Evolutionary conservation across 2,113 vertebrate species (phyloP).

Genomic region (Ophthalmolycus amberensis): DNA sequence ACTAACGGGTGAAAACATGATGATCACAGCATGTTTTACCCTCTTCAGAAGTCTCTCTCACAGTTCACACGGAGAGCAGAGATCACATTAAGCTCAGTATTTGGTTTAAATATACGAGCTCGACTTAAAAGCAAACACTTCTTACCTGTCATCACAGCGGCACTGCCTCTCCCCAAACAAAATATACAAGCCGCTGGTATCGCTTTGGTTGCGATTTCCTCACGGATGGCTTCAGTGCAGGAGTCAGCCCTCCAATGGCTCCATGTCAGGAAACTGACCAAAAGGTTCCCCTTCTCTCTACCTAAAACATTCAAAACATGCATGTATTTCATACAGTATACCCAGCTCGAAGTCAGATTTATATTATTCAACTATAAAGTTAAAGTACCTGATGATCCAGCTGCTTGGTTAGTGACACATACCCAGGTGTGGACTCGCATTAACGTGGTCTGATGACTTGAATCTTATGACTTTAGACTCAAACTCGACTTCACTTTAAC

Average conservation of each 20-base stretch:
- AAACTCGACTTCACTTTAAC: neutral
- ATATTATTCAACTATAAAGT: neutral
- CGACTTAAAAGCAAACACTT: neutral
- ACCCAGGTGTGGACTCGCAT: constrained; percentile 1
- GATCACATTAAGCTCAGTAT: too few relatives aligned
- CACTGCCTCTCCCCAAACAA: neutral
- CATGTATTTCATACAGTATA: neutral
- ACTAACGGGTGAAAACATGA: neutral
- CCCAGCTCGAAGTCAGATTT: neutral
- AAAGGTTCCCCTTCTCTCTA: neutral
- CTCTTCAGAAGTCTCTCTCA: neutral
- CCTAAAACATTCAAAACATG: neutral
- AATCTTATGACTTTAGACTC: neutral
- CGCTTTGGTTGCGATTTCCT: neutral
- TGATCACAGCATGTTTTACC: neutral
- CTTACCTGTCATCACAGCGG: neutral
- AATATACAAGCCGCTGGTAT: neutral
- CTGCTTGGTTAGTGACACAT: neutral
- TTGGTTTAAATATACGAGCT: neutral
- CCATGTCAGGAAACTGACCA: neutral
- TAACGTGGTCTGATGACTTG: neutral
- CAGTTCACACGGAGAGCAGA: neutral
- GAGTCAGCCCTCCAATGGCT: neutral
- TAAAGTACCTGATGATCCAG: neutral
- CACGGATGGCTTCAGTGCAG: neutral